Evolutionary conservation across 1,140 invertebrate species (phyloP).

Genomic region (Bombus soroeensis): DNA sequence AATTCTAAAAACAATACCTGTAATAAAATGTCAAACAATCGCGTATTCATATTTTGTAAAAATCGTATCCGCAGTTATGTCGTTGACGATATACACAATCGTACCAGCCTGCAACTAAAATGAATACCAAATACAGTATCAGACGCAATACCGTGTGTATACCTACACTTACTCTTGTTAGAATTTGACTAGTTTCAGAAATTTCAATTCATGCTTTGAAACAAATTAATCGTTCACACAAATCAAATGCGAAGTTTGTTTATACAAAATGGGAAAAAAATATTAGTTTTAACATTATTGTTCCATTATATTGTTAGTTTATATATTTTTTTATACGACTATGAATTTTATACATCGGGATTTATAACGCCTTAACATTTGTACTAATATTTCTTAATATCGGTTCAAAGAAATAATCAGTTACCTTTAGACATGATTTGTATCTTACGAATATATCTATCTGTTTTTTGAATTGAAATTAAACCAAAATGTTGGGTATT

Average conservation of each 20-base stretch:
- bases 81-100: not conserved
- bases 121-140: not conserved
- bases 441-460: not conserved
- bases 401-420: not conserved
- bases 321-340: not conserved
- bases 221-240: not conserved
- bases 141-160: not conserved
- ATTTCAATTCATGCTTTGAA: not conserved
- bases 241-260: not conserved
- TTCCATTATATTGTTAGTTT: not conserved
- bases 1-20: not conserved
- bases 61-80: not conserved
- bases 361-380: not conserved
- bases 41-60: not conserved
- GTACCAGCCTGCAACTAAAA: not conserved
- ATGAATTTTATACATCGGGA: not conserved
- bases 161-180: not conserved
- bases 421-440: not conserved
- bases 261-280: not conserved
- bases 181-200: not conserved
- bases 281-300: not conserved
- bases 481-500: not conserved
- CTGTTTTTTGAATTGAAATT: not conserved
- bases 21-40: not conserved
- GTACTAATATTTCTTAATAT: not conserved